phyloP scores from a whole-genome alignment of 2,888 invertebrate species.

The Steinernema scapterisci region DNA sequence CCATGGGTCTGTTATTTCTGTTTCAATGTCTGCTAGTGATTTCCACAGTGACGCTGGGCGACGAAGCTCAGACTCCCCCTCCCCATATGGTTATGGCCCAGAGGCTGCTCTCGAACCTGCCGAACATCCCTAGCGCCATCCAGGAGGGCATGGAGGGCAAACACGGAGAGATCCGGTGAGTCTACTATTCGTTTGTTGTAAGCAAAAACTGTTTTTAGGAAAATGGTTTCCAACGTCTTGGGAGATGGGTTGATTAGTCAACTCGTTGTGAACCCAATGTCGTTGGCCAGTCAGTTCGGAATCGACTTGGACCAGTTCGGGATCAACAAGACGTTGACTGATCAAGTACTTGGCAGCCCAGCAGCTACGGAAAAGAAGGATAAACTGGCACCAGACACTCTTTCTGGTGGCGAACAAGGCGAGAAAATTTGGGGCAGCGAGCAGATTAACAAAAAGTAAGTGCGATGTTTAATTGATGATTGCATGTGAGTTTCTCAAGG shows the following conservation, averaged over 20 bases:
- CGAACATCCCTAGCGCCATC: constrained; percentile 38
- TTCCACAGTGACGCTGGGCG: not conserved
- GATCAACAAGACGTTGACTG: constrained; percentile 38
- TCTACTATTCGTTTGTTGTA: not conserved
- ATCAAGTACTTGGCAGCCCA: not conserved
- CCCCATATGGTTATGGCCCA: constrained; percentile 35
- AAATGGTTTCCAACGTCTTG: constrained; percentile 40
- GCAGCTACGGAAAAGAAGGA: not conserved
- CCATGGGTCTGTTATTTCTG: not conserved
- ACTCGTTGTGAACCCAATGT: constrained; percentile 42
- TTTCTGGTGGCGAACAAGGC: constrained; percentile 2
- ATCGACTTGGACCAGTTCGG: constrained; percentile 42
- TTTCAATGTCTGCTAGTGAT: not conserved
- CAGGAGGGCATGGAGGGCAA: constrained; percentile 40
- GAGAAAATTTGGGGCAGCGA: constrained; percentile 27
- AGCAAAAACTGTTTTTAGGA: constrained; percentile 33
- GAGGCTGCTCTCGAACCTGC: constrained; percentile 38
- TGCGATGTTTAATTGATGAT: not conserved
- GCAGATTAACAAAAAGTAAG: not conserved
- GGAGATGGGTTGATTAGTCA: constrained; percentile 44
- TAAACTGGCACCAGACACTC: not conserved
- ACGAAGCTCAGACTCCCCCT: not conserved
- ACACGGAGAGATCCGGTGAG: constrained; percentile 39
- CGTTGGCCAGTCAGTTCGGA: constrained; percentile 38
- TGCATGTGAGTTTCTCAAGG: not conserved